These are phyloP conservation scores for Caenorhabditis sp. DNA, from an alignment of 2,888 invertebrate species.

Conservation along the genomic window DNA sequence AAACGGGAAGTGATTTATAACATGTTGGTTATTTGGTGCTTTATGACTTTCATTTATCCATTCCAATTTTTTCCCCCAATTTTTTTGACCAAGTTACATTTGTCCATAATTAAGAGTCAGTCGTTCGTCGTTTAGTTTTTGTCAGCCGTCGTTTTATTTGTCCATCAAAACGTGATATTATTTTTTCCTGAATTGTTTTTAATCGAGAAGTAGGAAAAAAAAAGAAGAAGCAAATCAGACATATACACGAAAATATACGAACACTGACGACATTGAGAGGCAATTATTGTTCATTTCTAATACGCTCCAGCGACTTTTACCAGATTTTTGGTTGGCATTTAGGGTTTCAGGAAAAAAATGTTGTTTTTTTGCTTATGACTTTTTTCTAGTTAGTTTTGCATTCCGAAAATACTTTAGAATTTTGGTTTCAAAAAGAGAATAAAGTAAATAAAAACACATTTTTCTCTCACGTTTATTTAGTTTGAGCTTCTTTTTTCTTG, in stretches of 20 bases:
- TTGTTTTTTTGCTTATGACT: not conserved
- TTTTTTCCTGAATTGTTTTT: not conserved
- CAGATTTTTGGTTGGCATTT: constrained; percentile 37
- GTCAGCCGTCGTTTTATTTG: not conserved
- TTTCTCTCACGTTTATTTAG: constrained; percentile 9
- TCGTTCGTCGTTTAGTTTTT: not conserved
- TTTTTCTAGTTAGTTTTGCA: not conserved
- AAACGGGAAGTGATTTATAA: not conserved
- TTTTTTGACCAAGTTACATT: not conserved
- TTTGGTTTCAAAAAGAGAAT: not conserved
- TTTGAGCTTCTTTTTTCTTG: constrained; percentile 7
- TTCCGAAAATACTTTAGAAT: not conserved
- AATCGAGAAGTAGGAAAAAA: not conserved
- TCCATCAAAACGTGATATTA: not conserved
- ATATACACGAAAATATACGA: constrained; percentile 13
- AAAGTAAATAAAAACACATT: constrained; percentile 22
- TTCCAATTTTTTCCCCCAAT: not conserved
- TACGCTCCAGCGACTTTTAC: constrained; percentile 41
- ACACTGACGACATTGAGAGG: constrained; percentile 33
- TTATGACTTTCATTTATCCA: not conserved
- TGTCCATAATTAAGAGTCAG: not conserved
- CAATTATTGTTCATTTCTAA: constrained; percentile 46
- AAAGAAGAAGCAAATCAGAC: not conserved
- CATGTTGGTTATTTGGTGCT: not conserved
- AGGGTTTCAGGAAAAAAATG: constrained; percentile 6